These are phyloP conservation scores for Lissonota sp. DNA, from an alignment of 2,888 invertebrate species.

Conservation along the genomic window DNA sequence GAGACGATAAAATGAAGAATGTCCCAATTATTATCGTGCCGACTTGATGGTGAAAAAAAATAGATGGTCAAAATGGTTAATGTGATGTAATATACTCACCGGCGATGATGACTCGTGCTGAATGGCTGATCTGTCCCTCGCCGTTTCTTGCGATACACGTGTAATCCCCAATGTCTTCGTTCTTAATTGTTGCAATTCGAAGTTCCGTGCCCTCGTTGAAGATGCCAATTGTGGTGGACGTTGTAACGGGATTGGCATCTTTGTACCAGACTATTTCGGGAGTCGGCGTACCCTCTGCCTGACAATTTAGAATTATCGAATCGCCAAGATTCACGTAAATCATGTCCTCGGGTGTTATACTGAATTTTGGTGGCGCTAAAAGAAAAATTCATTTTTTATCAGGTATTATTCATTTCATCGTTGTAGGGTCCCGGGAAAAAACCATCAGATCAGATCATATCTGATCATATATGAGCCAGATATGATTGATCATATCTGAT, in stretches of 20 bases:
- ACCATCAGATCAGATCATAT: no score
- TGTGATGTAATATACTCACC: slow-evolving; percentile 83
- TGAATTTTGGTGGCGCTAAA: slow-evolving; percentile 95
- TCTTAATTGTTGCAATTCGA: slow-evolving; percentile 95
- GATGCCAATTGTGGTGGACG: slow-evolving; percentile 94
- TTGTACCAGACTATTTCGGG: slow-evolving; percentile 99
- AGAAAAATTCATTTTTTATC: slow-evolving; percentile 13
- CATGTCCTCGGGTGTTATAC: slow-evolving; percentile 97
- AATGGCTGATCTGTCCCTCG: slow-evolving; percentile 98
- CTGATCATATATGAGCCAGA: no score
- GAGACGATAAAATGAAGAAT: neutral
- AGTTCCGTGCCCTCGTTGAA: slow-evolving; percentile 98
- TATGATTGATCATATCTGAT: no score
- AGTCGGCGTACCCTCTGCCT: slow-evolving; percentile 97
- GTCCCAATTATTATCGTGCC: neutral
- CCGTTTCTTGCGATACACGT: slow-evolving; percentile 98
- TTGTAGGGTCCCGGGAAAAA: no score
- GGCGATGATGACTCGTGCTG: slow-evolving; percentile 97
- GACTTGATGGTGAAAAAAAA: neutral
- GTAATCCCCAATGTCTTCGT: slow-evolving; percentile 98
- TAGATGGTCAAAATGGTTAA: neutral
- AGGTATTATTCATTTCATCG: neutral
- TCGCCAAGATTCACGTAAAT: slow-evolving; percentile 98
- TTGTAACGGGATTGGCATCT: slow-evolving; percentile 95
- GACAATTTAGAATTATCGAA: slow-evolving; percentile 97